Conservation (phyloP, 2,797 vertebrate genomes). For the Lutjanus campechanus region DNA sequence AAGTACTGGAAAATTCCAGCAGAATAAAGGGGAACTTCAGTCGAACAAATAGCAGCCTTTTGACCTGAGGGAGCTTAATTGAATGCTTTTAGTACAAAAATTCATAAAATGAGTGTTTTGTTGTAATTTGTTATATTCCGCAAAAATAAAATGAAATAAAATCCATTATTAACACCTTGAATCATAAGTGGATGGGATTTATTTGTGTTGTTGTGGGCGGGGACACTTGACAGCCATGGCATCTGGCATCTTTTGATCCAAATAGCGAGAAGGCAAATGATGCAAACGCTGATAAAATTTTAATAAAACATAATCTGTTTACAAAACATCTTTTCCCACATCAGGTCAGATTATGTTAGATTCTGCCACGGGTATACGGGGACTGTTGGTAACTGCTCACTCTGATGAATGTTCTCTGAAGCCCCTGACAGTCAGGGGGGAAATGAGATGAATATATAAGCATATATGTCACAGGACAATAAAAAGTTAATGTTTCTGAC, state of each 20-base stretch:
- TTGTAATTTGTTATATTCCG: constrained; percentile 27
- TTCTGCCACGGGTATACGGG: constrained; percentile 7
- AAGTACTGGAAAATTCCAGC: constrained; percentile 48
- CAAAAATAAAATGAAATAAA: constrained; percentile 3
- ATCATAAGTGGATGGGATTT: constrained; percentile 20
- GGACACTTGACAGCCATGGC: constrained; percentile 28
- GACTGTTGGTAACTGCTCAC: constrained; percentile 31
- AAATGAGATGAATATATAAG: constrained; percentile 56
- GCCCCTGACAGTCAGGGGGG: constrained; percentile 31
- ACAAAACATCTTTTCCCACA: constrained; percentile 36
- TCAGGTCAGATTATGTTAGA: constrained; percentile 42
- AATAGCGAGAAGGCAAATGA: constrained; percentile 29
- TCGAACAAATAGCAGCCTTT: constrained; percentile 35
- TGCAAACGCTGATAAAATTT: constrained; percentile 25
- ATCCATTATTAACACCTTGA: constrained; percentile 15
- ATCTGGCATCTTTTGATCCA: constrained; percentile 46
- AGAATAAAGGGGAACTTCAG: constrained; percentile 43
- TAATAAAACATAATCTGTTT: constrained; percentile 46
- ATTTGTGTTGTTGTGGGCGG: constrained; percentile 19
- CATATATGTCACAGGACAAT: constrained; percentile 46
- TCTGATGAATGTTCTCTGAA: constrained; percentile 45
- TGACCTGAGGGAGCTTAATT: constrained; percentile 47
- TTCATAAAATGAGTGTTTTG: constrained; percentile 18
- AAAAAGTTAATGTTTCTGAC: constrained; percentile 52
- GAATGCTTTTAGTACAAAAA: constrained; percentile 34